Percentiles rank a stretch among this genome's conserved stretches.
phyloP scores from a whole-genome alignment of 2,888 invertebrate genomes.

The Magallana nippona region DNA sequence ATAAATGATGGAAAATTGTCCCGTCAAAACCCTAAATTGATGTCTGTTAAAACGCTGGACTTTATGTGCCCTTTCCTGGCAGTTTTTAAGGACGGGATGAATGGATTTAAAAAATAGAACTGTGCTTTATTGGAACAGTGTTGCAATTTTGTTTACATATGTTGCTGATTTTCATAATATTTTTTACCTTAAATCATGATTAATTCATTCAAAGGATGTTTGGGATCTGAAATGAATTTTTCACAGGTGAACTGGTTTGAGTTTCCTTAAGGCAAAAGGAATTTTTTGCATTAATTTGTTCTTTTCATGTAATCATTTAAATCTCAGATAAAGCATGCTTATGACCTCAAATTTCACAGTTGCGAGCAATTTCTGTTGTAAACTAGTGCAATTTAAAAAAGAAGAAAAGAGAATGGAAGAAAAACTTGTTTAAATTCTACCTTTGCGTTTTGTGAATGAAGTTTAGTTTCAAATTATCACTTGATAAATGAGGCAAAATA shows the following conservation, averaged over 20 bases:
- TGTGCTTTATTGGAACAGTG: not conserved
- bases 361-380: not conserved
- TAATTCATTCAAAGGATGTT: not conserved
- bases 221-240: not conserved
- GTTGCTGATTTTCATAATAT: constrained; percentile 7
- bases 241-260: constrained; percentile 5
- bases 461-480: constrained; percentile 3
- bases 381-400: not conserved
- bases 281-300: not conserved
- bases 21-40: constrained; percentile 21
- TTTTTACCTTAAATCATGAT: not conserved
- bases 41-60: not conserved
- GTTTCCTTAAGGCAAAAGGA: not conserved
- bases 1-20: constrained; percentile 11
- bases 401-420: not conserved
- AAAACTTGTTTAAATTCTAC: too few species aligned
- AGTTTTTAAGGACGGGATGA: not conserved
- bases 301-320: not conserved
- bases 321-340: not conserved
- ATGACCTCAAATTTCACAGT: constrained; percentile 6
- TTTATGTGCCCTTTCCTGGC: not conserved
- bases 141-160: constrained; percentile 7
- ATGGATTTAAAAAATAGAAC: not conserved
- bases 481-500: not conserved
- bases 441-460: not conserved